A percentile compares a stretch with the other conserved stretches of the same genome.
Conservation (phyloP, 2,113 vertebrate species). For the Xiphophorus maculatus region DNA sequence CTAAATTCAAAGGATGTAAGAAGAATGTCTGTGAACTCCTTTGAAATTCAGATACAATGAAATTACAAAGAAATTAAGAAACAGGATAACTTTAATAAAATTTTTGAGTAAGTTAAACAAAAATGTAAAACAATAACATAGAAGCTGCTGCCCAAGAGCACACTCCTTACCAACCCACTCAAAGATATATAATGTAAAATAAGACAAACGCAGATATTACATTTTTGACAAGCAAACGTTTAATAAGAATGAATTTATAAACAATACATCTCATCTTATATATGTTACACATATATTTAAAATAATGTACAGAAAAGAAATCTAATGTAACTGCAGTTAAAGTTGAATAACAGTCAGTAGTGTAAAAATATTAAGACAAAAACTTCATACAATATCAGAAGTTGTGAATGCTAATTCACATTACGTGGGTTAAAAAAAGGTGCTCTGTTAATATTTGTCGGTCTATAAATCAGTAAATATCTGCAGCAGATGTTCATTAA, state of each 20-base stretch:
- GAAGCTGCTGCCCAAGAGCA: background rate
- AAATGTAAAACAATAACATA: background rate
- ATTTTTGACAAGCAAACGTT: constrained; percentile 48
- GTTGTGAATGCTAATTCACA: constrained; percentile 30
- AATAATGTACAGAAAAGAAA: constrained; percentile 41
- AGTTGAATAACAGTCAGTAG: constrained; percentile 28
- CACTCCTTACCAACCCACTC: background rate
- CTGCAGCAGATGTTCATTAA: background rate
- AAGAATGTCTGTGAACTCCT: no score
- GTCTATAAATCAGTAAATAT: constrained; percentile 8
- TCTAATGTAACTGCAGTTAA: constrained; percentile 14
- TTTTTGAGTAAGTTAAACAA: background rate
- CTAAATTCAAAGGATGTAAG: no score
- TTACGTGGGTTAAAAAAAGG: constrained; percentile 24
- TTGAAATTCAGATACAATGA: background rate
- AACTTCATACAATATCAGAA: background rate
- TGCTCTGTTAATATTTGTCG: background rate
- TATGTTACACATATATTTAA: constrained; percentile 7
- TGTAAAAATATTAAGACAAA: constrained; percentile 12
- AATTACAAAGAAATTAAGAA: background rate
- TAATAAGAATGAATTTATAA: constrained; percentile 26
- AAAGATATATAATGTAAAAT: constrained; percentile 29
- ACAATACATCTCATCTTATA: constrained; percentile 35
- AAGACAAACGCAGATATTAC: constrained; percentile 23
- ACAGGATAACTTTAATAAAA: background rate